Percentiles rank a stretch among this genome's conserved stretches.
These are phyloP conservation scores for Poeciliopsis turrubarensis DNA, from an alignment of 2,113 vertebrate genomes.

Conservation along the genomic window DNA sequence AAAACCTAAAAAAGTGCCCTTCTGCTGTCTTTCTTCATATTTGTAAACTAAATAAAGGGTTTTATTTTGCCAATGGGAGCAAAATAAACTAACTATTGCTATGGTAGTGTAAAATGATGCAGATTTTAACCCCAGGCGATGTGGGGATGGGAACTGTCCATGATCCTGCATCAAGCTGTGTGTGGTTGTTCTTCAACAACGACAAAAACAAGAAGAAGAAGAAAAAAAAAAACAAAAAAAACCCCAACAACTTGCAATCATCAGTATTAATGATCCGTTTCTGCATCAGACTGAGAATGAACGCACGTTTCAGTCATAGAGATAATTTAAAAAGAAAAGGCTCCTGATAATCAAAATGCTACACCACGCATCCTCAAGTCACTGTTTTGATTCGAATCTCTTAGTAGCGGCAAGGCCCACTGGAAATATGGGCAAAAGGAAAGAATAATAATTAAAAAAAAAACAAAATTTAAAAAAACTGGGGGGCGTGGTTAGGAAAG, in stretches of 20 bases:
- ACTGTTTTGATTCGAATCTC: conserved; percentile 64
- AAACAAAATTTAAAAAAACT: no score
- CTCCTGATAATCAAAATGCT: conserved; percentile 54
- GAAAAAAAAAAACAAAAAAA: no score
- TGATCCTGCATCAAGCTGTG: conserved; percentile 12
- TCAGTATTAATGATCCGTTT: conserved; percentile 6
- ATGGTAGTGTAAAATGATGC: conserved; percentile 25
- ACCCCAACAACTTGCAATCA: neutral
- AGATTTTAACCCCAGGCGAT: neutral
- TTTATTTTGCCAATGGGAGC: conserved; percentile 31
- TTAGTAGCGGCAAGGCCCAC: conserved; percentile 55
- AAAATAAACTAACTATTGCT: conserved; percentile 29
- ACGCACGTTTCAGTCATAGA: conserved; percentile 41
- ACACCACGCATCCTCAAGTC: conserved; percentile 52
- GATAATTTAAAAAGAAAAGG: conserved; percentile 40
- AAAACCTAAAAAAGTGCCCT: conserved; percentile 5
- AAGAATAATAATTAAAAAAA: no score
- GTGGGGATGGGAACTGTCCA: conserved; percentile 24
- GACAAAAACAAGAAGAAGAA: no score
- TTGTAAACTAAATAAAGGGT: conserved; percentile 31
- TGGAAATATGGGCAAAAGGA: neutral
- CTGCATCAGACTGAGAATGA: conserved; percentile 13
- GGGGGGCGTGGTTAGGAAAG: conserved; percentile 40
- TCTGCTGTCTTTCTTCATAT: conserved; percentile 32
- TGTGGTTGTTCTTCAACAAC: conserved; percentile 5